Base-by-base conservation (phyloP, 2,797 vertebrate species). In the Erpetoichthys calabaricus region DNA sequence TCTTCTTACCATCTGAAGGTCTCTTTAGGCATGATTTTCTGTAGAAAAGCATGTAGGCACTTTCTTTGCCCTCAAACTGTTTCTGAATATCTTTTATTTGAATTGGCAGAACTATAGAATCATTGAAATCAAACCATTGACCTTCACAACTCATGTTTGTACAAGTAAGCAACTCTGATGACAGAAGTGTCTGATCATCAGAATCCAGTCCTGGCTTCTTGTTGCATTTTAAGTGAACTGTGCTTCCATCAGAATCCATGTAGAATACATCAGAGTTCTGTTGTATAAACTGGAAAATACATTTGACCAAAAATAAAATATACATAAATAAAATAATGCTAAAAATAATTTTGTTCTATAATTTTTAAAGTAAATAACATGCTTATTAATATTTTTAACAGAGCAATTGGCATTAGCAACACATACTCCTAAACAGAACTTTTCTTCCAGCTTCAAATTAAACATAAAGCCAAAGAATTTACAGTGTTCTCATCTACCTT, bases 21-120 rank as follows among this genome's bases (percentile, higher is more conserved):
- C 95, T 86, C 64, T 79, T 77, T 65, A 97, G 73, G 61, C 77
- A 80, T 58, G 83, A 80, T 73, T 90, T 91, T 61, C 95, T 88
- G 71, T 97, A 99, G 69, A 98, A 99, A 66, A 98, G 78, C 95
- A 99, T 99, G 80, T 99, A 98, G 60, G 95, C 94, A 44, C 94
- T 97, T 78, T 99, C 95, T 76, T 91, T 94, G 53, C 95, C 95
- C 79, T 96, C 89, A 70, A 97, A 99, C 63, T 97, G 94, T 71
- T 91, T 93, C 75, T 91, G 82, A 64, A 98, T 89, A 57, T 94
- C 91, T 55, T 79, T 76, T 73, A 91, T 89, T 57, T 76, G 80
- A 70, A 98, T 97, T 7, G 89, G 82, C 2, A 84, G 89, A 51
- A 97, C 94, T 5, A 71, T 67, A 3, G 91, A 91, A 73, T 99